Base-by-base conservation (phyloP, 2,888 invertebrate species). In the Stenolophus ochropezus region DNA sequence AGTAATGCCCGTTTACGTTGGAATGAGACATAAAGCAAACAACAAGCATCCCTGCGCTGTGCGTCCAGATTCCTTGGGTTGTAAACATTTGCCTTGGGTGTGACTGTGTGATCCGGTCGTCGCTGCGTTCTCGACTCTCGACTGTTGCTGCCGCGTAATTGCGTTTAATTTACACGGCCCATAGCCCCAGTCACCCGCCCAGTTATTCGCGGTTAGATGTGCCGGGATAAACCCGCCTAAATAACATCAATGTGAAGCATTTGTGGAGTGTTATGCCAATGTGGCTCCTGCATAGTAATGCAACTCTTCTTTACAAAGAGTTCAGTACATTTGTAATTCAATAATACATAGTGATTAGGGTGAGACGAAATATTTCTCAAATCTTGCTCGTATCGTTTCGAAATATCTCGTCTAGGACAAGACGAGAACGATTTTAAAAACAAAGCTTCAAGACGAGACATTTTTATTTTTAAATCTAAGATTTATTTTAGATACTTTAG, bases 101-200 rank as follows among this genome's bases (percentile, higher is more conserved):
- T 42, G 8, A 53, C 16, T 6, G 20, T 53, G 16, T 53, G 16
- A 53, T 53, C 20, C 18, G 33, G 33, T 6, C 51, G 51, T 6
- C 51, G 16, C 11, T 6, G 8, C 11, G 33, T 42, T 11, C 6
- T 18, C 16, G 18, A 53, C 18, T n/a, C n/a, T n/a, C n/a, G n/a
- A n/a, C n/a, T n/a, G n/a, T n/a, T 18, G 18, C 51, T 18, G 51
- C 5, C 6, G 18, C 51, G 21, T 56, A 56, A 56, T 56, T 56
- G 23, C 56, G 6, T 56, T 56, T 56, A 56, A 56, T 56, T 21
- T 56, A 56, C 56, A 56, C 21, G 56, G 56, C 11, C 11, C 56
- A 18, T 56, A 56, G 16, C 21, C 20, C 8, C 5, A 6, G 51
- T 53, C 51, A 18, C 51, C 51, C 16, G 6, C 4, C 6, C 16